Conservation (phyloP, 2,797 vertebrate genomes). For the Netta rufina region DNA sequence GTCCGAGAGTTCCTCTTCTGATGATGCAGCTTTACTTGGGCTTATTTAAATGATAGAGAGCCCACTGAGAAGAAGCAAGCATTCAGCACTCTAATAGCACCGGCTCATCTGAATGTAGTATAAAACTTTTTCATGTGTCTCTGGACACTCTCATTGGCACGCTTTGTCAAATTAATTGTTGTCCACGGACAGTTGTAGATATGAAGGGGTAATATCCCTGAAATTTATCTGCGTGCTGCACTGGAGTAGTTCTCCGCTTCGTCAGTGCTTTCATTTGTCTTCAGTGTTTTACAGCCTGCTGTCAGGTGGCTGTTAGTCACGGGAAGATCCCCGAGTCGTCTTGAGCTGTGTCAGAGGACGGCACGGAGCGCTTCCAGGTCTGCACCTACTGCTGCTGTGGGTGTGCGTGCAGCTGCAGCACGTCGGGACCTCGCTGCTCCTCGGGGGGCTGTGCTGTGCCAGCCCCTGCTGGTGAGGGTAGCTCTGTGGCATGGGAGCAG, state of each 20-base stretch:
- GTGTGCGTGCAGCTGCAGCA: neutral
- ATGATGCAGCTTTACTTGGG: conserved; percentile 37
- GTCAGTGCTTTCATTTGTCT: neutral
- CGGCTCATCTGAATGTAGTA: conserved; percentile 32
- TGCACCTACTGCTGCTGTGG: fast-evolving
- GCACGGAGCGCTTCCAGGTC: neutral
- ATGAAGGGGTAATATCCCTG: conserved; percentile 5
- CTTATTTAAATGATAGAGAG: conserved; percentile 15
- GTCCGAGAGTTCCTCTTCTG: neutral
- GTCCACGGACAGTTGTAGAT: conserved; percentile 20
- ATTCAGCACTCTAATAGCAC: neutral
- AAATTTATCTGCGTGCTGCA: conserved; percentile 8
- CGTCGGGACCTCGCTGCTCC: too few relatives aligned
- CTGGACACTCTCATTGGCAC: neutral
- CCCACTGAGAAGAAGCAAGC: neutral
- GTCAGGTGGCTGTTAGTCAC: neutral
- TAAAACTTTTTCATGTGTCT: conserved; percentile 43
- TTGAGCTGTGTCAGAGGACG: neutral
- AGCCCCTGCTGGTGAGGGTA: neutral
- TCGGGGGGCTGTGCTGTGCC: fast-evolving
- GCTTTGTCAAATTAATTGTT: conserved; percentile 62
- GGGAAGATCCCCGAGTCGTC: neutral
- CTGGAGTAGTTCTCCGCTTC: neutral
- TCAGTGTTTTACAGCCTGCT: neutral
- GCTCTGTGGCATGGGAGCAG: neutral